These are phyloP conservation scores for Varanus salvator DNA, from an alignment of 2,113 vertebrate species.

Conservation along the genomic window DNA sequence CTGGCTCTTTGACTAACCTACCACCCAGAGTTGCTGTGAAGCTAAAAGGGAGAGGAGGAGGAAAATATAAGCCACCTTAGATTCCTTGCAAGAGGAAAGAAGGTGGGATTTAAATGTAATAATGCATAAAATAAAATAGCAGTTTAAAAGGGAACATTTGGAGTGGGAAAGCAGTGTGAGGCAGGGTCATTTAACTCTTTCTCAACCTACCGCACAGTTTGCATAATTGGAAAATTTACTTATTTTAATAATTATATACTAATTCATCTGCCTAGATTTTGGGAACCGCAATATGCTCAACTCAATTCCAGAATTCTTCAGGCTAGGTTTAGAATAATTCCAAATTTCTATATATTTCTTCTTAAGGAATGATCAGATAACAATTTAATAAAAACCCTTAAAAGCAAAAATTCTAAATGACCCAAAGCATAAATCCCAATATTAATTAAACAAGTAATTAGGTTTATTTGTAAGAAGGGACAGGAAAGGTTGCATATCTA, in stretches of 20 bases:
- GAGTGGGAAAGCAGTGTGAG: background rate
- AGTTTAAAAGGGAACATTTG: background rate
- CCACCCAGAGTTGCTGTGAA: no score
- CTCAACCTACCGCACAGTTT: background rate
- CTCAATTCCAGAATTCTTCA: background rate
- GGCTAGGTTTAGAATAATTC: background rate
- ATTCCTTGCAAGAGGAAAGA: no score
- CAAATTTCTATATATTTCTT: constrained; percentile 29
- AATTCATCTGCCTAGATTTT: background rate
- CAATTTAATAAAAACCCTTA: background rate
- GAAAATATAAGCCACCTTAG: no score
- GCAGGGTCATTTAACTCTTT: background rate
- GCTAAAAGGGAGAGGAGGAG: no score
- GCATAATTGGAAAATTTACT: background rate
- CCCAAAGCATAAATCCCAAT: background rate
- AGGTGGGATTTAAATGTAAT: no score
- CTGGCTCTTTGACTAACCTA: no score
- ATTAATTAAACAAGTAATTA: background rate
- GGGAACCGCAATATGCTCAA: background rate
- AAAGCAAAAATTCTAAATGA: background rate
- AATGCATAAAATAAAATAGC: no score
- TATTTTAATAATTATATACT: constrained; percentile 4
- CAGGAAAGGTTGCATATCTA: constrained; percentile 49
- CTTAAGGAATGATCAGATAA: constrained; percentile 39
- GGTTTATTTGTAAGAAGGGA: background rate